Evolutionary conservation across 2,888 invertebrate genomes (phyloP), one percentile per base, ranked within the genome.

Genomic region (Erebia epiphron): DNA sequence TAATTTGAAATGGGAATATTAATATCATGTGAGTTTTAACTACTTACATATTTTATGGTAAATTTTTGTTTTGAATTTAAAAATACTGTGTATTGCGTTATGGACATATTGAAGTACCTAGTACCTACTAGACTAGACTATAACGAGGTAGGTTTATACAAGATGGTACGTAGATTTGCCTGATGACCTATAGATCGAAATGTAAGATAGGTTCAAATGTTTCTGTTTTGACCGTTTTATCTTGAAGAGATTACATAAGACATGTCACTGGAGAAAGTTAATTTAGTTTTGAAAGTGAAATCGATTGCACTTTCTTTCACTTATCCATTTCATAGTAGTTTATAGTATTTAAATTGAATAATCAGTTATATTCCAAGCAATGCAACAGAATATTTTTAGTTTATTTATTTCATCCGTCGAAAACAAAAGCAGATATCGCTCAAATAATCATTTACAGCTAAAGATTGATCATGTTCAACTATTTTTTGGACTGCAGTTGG

Each of bases 231-330:
- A 84, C 82, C 83, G 83, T 85, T 88, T 90, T 90, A 91, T 89
- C 89, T 92, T 86, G 87, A 88, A 83, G 82, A 85, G 82, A 89
- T 92, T 93, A 89, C 82, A 86, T 91, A 92, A 93, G 85, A 91
- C 91, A 88, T 93, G 92, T 92, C 93, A 91, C 85, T 89, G 88
- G 92, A 90, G 93, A 93, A 93, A 93, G 93, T 92, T 92, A 92
- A 92, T 92, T 92, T 92, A 92, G 92, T 91, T 92, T 92, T 93
- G 92, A 92, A 93, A 92, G 93, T 91, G 92, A 93, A 93, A 93
- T 93, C 92, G 91, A 93, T 92, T 92, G 88, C 87, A 91, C 90
- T 91, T 92, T 93, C 92, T 90, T 93, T 91, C 85, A 90, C 89
- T 91, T 91, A 88, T 86, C 86, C 86, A 87, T 90, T 90, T 91